Percentiles rank a stretch among this genome's conserved stretches.
Conservation (phyloP, 2,113 vertebrate genomes). For the Otolemur garnettii region DNA sequence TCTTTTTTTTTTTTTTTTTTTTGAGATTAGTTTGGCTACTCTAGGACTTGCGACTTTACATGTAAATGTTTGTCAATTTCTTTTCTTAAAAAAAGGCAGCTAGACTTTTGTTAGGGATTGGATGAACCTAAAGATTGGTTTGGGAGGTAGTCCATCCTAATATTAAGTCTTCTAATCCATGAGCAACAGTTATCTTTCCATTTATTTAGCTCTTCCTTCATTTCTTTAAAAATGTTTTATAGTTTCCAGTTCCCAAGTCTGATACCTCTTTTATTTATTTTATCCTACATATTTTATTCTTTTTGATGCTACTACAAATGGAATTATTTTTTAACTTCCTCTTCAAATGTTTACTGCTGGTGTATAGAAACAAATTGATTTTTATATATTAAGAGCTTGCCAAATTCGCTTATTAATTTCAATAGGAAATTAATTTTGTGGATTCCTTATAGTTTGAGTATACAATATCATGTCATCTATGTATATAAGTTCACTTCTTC, state of each 20-base stretch:
- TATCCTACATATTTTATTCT: background rate
- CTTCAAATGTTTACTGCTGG: background rate
- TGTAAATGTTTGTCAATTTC: background rate
- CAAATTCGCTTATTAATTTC: background rate
- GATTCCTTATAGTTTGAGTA: background rate
- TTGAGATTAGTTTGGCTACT: background rate
- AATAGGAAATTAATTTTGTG: background rate
- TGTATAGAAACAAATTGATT: conserved; percentile 7
- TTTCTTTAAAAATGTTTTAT: conserved; percentile 35
- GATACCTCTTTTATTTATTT: background rate
- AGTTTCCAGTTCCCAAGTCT: background rate
- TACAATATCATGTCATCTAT: background rate
- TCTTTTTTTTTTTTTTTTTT: background rate
- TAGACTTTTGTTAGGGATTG: background rate
- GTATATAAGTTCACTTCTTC: background rate
- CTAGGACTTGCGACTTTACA: background rate
- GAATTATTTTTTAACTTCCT: conserved; percentile 29
- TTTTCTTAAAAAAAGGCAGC: background rate
- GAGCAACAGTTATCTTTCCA: background rate
- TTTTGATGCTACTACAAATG: background rate
- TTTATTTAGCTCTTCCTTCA: background rate
- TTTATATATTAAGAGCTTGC: background rate
- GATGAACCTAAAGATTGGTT: background rate
- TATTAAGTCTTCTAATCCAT: background rate
- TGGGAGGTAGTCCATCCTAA: background rate